Evolutionary conservation across 2,113 vertebrate genomes (phyloP), one percentile per base, ranked within the genome.

Genomic region (Hemibagrus wyckioides): DNA sequence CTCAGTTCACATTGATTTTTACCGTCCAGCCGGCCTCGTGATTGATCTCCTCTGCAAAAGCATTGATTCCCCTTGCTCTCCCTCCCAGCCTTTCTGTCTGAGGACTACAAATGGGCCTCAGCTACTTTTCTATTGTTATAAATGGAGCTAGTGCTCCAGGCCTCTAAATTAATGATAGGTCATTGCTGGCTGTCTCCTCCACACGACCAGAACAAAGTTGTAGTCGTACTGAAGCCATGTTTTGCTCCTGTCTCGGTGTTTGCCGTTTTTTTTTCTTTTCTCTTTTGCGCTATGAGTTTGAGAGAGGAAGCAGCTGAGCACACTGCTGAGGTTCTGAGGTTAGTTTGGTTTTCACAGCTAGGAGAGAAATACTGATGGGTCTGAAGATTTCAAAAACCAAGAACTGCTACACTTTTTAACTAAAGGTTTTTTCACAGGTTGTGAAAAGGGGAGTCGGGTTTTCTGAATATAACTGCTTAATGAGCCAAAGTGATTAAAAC

Each of bases 1-100:
- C 87, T 89, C 89, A 80, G 77, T 91, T 90, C 89, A 89, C 92
- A 95, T 95, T 93, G 94, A 95, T 94, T 92, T 89, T 89, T 87
- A 88, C 88, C 86, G 82, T 89, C 84, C 91, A 73, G 75, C 90
- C 73, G 76, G 90, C 85, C 90, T 61, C 59, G 54, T 92, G 93
- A 94, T 94, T 94, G 92, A 94, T 94, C 91, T 91, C 88, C 89
- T 77, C 86, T 90, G 73, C 89, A 63, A 88, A 86, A 28, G 63
- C 88, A 91, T 92, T 80, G 91, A 89, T 85, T 86, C 85, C 61
- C 9, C 0, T 21, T 69, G 59, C 65, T 76, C 33, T 80, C 86
- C 88, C 88, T 92, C 89, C 61, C 59, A 86, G 81, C 59, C 75
- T 83, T 69, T 56, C 83, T 83, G 48, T 82, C 79, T 54, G 5